Evolutionary conservation across 2,888 invertebrate species (phyloP), one percentile per base, ranked within the genome.

Genomic region (Drosophila macrospina): DNA sequence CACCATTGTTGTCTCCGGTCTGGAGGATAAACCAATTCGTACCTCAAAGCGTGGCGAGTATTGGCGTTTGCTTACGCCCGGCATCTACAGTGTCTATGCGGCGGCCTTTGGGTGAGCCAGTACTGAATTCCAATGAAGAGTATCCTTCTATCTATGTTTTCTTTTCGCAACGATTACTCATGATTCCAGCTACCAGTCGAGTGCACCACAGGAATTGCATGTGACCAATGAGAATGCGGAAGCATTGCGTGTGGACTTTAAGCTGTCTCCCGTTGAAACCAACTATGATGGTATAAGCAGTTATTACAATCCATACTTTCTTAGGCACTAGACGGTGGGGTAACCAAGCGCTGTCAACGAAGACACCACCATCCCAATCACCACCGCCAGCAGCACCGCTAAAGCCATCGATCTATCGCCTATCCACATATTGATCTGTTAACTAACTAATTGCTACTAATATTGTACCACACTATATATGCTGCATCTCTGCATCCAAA

Each of bases 61-160:
- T 92, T 99, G 99, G 99, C 94, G 99, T 66, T 93, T 99, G 50
- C 93, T 99, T 28, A 92, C 97, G 15, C 98, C 99, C 0, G 99
- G 98, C 67, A 93, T 93, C 4, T 99, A 99, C 91, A 94, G 94
- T 28, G 93, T 98, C 74, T 94, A 94, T 70, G 97, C 95, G 0
- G 86, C 92, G 36, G 96, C 96, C 51, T 93, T 94, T 89, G 96
- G 97, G 96, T 97, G 92, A 93, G 78, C n/a, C 5, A 15, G 1
- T n/a, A 45, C n/a, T 32, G 16, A 39, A 16, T 16, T 16, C 5
- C 2, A 16, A 11, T 5, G 5, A 16, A 39, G 15, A 16, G 16
- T 16, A 39, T 39, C 47, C 45, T 0, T 52, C 15, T 28, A 30
- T 24, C 15, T 42, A 1, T 42, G 4, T 20, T 8, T 4, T 10